Evolutionary conservation across 2,888 invertebrate species (phyloP), one percentile per base, ranked within the genome.

Genomic region (Oligia strigilis): DNA sequence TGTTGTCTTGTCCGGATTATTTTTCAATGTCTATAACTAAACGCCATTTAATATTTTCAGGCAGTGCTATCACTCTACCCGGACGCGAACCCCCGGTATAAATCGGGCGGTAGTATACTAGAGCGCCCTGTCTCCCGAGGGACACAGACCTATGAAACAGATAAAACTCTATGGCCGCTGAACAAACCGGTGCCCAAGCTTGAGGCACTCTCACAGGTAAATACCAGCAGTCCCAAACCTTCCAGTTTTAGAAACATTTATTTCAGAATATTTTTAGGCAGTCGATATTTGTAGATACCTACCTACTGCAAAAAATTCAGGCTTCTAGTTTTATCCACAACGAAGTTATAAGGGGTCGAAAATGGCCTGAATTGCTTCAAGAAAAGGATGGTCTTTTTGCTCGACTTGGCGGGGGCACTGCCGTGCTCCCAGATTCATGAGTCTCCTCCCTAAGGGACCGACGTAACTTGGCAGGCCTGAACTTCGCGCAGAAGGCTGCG

Each of bases 111-210:
- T 0, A 87, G 89, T 0, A 82, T 97, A 2, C 91, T 98, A 0
- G 90, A 97, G 29, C 97, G 98, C 4, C 97, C 97, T 0, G 87
- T 98, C 5, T 98, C 98, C 0, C 97, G 95, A 1, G 98, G 98
- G 0, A 97, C 95, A 3, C 98, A 98, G 93, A 97, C 95, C n/a
- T 99, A 97, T 89, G 98, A 98, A 82, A 98, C 98, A 0, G 97
- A 98, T 86, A 97, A 97, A 86, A 95, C 97, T 0, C 92, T 98
- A 49, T 98, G 98, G 97, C 99, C 99, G 0, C 91, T 99, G 9
- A 98, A 98, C 87, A 96, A 98, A 91, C 98, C 98, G 0, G 95
- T 98, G 14, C 97, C 97, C 0, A 99, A 99, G 92, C 90, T 98
- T 17, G 98, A 98, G 92, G 98, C 98, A 0, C 93, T 98, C 8